Base-by-base conservation (phyloP, 2,797 vertebrate genomes). In the Megaceryle alcyon region DNA sequence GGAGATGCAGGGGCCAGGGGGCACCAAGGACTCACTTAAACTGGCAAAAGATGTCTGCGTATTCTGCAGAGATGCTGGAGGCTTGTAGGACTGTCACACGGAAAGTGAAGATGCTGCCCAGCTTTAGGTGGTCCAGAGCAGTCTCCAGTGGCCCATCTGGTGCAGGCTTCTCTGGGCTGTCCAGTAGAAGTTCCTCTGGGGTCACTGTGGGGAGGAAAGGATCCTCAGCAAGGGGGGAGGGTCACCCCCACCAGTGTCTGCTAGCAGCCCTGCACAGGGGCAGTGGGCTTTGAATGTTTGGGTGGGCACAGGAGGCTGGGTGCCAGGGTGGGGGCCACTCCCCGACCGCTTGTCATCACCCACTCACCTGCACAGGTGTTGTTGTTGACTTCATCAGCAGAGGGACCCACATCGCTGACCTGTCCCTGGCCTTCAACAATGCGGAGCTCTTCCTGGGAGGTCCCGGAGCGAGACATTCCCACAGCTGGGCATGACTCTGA, bases 11-110 rank as follows among this genome's bases (percentile, higher is more conserved):
- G 57, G n/a, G 14, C 73, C 25, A 7, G 20, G 35, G 35, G 20
- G 10, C 16, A 16, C 7, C 3, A 0, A 5, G 61, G 16, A n/a
- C 98, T 98, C 93, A 99, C 99, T 99, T 99, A 97, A 99, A 99
- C 98, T 99, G 99, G 98, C 99, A 99, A 98, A 99, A 99, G 98
- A 99, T 99, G 96, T 99, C 99, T 0, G 99, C 99, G 0, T 99
- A 99, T 97, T 99, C 99, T 6, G 99, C 99, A 0, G 99, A 99
- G 98, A 99, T 99, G 97, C 99, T 99, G 88, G 99, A 99, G 2
- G 99, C 99, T 94, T 99, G 99, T 75, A 99, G 98, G 84, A 99
- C 99, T 0, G 99, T 99, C 95, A 99, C 99, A 3, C 99, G 98
- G 98, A 99, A 99, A 48, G 99, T 99, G 90, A 99, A 99, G 80